Evolutionary conservation across 2,113 vertebrate genomes (phyloP).

Genomic region (Peromyscus polionotus): DNA sequence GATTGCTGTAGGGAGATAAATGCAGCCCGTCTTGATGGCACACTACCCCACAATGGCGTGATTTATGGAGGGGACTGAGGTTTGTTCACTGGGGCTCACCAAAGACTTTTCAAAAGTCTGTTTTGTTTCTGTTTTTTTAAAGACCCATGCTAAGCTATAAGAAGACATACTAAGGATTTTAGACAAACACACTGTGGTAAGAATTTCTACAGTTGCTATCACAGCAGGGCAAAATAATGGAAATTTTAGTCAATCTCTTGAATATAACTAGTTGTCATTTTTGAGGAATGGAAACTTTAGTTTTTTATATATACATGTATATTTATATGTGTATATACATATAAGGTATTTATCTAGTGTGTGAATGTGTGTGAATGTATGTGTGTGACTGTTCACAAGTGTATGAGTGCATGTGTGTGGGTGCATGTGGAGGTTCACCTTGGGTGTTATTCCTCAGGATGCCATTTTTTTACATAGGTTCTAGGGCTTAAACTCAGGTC

Average conservation of each 20-base stretch:
- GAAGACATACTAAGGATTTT: not conserved
- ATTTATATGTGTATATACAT: not conserved
- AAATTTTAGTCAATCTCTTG: not conserved
- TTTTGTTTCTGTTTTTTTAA: not conserved
- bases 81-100: not conserved
- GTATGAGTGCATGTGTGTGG: not conserved
- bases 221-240: not conserved
- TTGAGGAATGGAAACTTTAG: not conserved
- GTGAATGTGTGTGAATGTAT: not conserved
- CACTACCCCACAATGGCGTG: conserved; percentile 39
- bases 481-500: not conserved
- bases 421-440: not conserved
- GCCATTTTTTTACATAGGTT: not conserved
- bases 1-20: conserved; percentile 74
- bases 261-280: conserved; percentile 5
- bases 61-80: conserved; percentile 56
- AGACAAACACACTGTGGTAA: not conserved
- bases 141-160: not conserved
- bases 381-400: not conserved
- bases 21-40: not conserved
- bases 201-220: not conserved
- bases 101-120: conserved; percentile 44
- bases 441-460: not conserved
- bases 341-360: not conserved
- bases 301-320: not conserved